Conservation (phyloP, 2,888 invertebrate genomes). For the Halocaridina rubra region DNA sequence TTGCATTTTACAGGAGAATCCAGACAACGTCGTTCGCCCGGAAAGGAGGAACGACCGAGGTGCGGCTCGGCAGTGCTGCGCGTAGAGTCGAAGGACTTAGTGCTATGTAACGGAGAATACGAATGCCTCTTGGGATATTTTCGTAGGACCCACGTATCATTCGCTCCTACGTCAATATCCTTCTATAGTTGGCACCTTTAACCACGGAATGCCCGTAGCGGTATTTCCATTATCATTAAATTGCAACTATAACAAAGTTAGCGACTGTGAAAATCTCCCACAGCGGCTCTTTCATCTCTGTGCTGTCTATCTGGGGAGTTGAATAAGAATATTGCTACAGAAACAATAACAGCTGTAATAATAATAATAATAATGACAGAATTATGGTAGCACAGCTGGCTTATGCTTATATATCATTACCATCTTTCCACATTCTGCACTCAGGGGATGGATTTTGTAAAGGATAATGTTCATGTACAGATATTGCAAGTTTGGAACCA, state of each 20-base stretch:
- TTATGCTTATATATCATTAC: conserved; percentile 31
- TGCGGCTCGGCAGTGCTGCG: conserved; percentile 48
- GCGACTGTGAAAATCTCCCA: no score
- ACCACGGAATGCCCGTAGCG: not conserved
- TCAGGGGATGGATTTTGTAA: conserved; percentile 49
- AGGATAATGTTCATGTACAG: no score
- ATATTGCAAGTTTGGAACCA: conserved; percentile 33
- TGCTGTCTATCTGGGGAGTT: not conserved
- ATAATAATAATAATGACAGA: conserved; percentile 2
- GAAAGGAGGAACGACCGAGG: conserved; percentile 36
- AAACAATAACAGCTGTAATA: conserved; percentile 8
- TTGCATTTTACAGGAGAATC: conserved; percentile 28
- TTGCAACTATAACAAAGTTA: no score
- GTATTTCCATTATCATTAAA: not conserved
- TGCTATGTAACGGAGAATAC: not conserved
- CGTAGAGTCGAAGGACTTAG: conserved; percentile 36
- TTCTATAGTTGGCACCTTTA: not conserved
- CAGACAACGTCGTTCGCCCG: conserved; percentile 44
- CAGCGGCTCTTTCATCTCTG: not conserved
- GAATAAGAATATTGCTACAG: conserved; percentile 17
- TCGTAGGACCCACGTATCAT: not conserved
- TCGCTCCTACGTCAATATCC: conserved; percentile 13
- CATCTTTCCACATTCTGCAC: conserved; percentile 43
- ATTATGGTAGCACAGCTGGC: conserved; percentile 29
- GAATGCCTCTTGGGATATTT: conserved; percentile 12